These are phyloP conservation scores for Drosophila neoperkinsi DNA, from an alignment of 2,888 invertebrate genomes.

Conservation along the genomic window DNA sequence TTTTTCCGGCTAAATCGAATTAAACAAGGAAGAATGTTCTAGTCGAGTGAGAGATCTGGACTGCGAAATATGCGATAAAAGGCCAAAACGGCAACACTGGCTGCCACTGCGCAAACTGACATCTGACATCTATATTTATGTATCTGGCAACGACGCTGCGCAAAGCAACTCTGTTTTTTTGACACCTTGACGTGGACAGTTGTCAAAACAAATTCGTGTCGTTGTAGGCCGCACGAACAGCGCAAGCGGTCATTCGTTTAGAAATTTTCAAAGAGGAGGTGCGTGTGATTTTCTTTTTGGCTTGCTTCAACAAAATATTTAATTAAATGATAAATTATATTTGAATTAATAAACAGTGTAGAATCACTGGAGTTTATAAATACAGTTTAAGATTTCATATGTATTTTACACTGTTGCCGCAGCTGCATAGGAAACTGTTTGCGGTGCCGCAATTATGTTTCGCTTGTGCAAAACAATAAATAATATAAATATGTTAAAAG, in stretches of 20 bases:
- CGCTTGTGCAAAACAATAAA: background rate
- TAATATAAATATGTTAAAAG: background rate
- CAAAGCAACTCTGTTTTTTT: constrained; percentile 49
- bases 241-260: constrained; percentile 64
- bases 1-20: no score
- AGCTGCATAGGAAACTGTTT: background rate
- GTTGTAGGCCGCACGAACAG: constrained; percentile 37
- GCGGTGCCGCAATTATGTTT: background rate
- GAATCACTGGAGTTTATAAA: background rate
- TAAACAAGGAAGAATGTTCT: no score
- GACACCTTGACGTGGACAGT: constrained; percentile 73
- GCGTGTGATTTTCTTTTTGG: constrained; percentile 25
- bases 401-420: background rate
- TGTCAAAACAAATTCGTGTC: constrained; percentile 56
- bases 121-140: background rate
- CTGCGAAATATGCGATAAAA: background rate
- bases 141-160: constrained; percentile 29
- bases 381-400: background rate
- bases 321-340: constrained; percentile 10
- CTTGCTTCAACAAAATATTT: constrained; percentile 10
- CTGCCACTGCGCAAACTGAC: constrained; percentile 12
- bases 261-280: constrained; percentile 71
- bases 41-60: no score
- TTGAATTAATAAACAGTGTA: background rate
- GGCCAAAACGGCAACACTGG: background rate